Conservation (phyloP, 1,140 invertebrate species). For the Micrasema minimum region DNA sequence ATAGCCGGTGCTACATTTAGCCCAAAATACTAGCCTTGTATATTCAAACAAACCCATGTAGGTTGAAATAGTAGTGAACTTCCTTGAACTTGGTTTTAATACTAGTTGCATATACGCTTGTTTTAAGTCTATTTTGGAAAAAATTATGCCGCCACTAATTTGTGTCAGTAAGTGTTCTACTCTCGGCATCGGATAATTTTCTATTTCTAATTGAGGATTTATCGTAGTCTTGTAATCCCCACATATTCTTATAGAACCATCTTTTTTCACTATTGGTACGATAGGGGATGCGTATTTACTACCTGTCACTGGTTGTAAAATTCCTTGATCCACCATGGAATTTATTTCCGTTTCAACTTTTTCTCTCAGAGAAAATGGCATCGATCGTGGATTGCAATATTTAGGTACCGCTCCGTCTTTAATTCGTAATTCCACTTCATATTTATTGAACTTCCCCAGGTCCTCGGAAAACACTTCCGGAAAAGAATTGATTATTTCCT, state of each 20-base stretch:
- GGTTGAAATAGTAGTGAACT: neutral
- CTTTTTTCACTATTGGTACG: neutral
- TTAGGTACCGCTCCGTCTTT: neutral
- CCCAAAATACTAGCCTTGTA: neutral
- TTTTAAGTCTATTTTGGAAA: neutral
- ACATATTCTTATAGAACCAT: neutral
- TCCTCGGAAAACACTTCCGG: neutral
- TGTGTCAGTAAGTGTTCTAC: neutral
- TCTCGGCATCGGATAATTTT: neutral
- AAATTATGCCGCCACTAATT: neutral
- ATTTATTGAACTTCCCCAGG: neutral
- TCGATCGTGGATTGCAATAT: neutral
- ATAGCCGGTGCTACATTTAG: neutral
- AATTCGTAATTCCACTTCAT: neutral
- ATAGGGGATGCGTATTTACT: neutral
- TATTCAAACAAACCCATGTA: neutral
- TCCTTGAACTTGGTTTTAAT: neutral
- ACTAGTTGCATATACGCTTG: neutral
- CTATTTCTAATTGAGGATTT: neutral
- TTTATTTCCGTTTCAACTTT: neutral
- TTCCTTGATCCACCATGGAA: neutral
- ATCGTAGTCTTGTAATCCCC: neutral
- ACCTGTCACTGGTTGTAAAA: neutral
- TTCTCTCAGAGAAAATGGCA: neutral
- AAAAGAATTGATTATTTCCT: neutral